A percentile compares a stretch with the other conserved stretches of the same genome.
Evolutionary conservation across 1,140 invertebrate genomes (phyloP).

Genomic region (Drosophila tristis): DNA sequence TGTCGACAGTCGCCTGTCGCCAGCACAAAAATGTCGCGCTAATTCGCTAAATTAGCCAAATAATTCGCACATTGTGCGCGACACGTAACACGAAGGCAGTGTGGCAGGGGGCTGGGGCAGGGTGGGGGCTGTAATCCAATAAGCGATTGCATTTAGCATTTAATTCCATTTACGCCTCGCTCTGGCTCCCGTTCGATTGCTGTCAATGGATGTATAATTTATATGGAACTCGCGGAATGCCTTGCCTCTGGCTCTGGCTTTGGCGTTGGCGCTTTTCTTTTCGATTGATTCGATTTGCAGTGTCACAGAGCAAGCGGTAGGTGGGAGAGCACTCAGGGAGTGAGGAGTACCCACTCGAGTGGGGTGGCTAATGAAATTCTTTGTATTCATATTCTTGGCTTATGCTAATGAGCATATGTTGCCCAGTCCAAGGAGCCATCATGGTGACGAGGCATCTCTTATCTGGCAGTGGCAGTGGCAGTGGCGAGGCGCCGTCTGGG

Average conservation of each 20-base stretch:
- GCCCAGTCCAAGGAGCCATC: constrained; percentile 30
- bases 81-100: constrained; percentile 15
- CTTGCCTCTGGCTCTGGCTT: no score
- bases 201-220: no score
- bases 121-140: constrained; percentile 67
- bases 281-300: constrained; percentile 42
- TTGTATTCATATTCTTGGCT: constrained; percentile 49
- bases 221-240: no score
- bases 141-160: constrained; percentile 78
- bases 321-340: constrained; percentile 1
- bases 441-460: constrained; percentile 36
- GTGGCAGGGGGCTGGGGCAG: neutral
- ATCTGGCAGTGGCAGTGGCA: no score
- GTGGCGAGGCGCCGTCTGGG: constrained; percentile 5
- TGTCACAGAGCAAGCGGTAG: no score
- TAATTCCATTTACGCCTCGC: constrained; percentile 81
- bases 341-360: constrained; percentile 20
- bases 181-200: constrained; percentile 50
- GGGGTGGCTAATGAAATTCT: constrained; percentile 37
- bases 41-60: constrained; percentile 74
- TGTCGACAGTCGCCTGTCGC: constrained; percentile 11
- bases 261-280: no score
- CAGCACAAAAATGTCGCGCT: constrained; percentile 32
- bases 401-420: constrained; percentile 66
- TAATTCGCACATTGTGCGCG: constrained; percentile 72